A percentile compares a stretch with the other conserved stretches of the same genome.
Evolutionary conservation across 2,888 invertebrate species (phyloP).

Genomic region (Tipula confusa): DNA sequence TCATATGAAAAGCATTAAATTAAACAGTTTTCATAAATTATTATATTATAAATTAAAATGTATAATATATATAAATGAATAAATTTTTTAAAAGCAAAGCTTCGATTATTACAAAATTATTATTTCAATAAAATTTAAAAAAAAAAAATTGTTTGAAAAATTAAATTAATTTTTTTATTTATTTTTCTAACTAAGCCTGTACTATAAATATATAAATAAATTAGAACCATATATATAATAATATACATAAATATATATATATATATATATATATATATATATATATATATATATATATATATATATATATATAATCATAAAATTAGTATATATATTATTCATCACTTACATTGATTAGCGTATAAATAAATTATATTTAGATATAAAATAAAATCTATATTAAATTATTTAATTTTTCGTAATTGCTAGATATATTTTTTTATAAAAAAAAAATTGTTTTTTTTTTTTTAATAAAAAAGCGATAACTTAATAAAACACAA

Average conservation of each 20-base stretch:
- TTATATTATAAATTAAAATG: neutral
- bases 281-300: no score
- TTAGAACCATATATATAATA: conserved; percentile 20
- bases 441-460: neutral
- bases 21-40: neutral
- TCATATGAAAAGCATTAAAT: neutral
- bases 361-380: neutral
- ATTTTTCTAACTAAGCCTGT: neutral
- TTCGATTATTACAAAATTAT: neutral
- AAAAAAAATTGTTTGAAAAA: neutral
- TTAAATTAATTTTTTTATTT: neutral
- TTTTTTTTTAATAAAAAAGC: conserved; percentile 21
- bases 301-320: no score
- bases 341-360: conserved; percentile 33
- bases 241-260: no score
- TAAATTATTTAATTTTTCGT: conserved; percentile 4
- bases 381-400: conserved; percentile 16
- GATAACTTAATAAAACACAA: conserved; percentile 28
- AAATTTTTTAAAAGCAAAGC: neutral
- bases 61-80: neutral
- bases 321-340: no score
- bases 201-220: conserved; percentile 33
- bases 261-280: no score
- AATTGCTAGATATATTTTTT: neutral
- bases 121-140: neutral